phyloP scores from a whole-genome alignment of 1,140 invertebrate genomes.

The Lasioglossum albipes region DNA sequence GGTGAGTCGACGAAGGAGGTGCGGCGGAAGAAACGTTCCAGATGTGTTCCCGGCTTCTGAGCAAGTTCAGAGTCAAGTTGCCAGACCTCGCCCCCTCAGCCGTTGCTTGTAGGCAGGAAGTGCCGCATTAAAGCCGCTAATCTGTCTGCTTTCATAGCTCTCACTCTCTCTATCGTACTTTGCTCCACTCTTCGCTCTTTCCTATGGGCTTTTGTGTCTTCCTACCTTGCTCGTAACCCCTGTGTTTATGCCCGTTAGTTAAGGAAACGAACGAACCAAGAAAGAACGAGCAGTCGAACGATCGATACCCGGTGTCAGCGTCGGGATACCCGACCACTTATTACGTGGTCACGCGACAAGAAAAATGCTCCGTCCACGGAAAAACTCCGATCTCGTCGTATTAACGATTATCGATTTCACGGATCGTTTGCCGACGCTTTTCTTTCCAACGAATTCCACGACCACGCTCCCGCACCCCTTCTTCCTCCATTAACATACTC shows the following conservation, averaged over 20 bases:
- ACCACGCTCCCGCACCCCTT: too few species aligned
- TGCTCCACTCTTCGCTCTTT: not conserved
- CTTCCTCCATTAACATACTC: too few species aligned
- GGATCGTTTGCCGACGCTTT: not conserved
- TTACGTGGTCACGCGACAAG: slow-evolving; percentile 26
- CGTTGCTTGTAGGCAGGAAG: slow-evolving; percentile 63
- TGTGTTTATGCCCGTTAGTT: slow-evolving; percentile 27
- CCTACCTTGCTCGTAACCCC: slow-evolving; percentile 11
- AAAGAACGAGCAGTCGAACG: slow-evolving; percentile 2
- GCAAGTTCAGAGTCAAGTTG: slow-evolving; percentile 71
- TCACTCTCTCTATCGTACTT: slow-evolving; percentile 31
- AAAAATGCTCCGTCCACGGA: not conserved
- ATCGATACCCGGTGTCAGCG: slow-evolving; percentile 40
- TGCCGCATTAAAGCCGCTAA: slow-evolving; percentile 76
- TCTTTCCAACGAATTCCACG: not conserved
- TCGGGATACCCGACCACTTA: not conserved
- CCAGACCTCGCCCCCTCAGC: slow-evolving; percentile 53
- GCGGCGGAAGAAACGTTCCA: slow-evolving; percentile 73
- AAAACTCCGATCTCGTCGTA: not conserved
- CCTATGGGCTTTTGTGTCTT: slow-evolving; percentile 11
- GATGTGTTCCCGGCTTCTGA: slow-evolving; percentile 71
- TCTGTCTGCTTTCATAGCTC: slow-evolving; percentile 67
- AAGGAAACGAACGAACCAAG: slow-evolving; percentile 19
- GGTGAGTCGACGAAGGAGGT: slow-evolving; percentile 20
- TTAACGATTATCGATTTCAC: not conserved